These are phyloP conservation scores for Agrypnus murinus DNA, from an alignment of 2,888 invertebrate genomes.

Conservation along the genomic window DNA sequence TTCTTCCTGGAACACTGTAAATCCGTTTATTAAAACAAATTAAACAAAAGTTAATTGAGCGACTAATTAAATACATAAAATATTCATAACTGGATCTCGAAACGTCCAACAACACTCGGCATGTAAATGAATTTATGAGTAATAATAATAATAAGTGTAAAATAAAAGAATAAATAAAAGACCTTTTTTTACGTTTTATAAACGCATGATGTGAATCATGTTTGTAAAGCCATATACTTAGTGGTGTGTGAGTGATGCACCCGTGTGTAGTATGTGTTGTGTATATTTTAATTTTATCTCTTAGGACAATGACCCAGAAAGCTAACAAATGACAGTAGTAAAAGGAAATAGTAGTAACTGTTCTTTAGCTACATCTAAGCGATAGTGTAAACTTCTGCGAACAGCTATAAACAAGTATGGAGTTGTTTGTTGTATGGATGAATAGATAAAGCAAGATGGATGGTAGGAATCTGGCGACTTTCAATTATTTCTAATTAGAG, in stretches of 20 bases:
- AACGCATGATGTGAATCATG: no score
- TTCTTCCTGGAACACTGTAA: no score
- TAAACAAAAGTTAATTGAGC: no score
- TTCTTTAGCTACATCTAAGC: neutral
- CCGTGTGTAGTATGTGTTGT: neutral
- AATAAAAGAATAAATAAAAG: no score
- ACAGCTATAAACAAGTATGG: neutral
- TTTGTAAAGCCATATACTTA: no score
- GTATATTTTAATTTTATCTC: conserved; percentile 26
- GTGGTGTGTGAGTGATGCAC: neutral
- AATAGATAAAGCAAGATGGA: neutral
- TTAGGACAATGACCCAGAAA: conserved; percentile 32
- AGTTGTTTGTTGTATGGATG: neutral
- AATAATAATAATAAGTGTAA: no score
- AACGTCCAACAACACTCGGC: no score
- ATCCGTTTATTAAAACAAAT: no score
- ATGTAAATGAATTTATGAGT: no score
- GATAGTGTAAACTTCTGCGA: neutral
- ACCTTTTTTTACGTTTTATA: no score
- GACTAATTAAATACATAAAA: no score
- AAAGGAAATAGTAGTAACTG: conserved; percentile 5
- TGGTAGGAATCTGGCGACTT: neutral
- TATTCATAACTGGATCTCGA: no score
- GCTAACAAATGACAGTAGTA: conserved; percentile 23
- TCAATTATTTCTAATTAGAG: neutral